Base-by-base conservation (phyloP, 2,113 vertebrate species). In the Pteropus alecto region DNA sequence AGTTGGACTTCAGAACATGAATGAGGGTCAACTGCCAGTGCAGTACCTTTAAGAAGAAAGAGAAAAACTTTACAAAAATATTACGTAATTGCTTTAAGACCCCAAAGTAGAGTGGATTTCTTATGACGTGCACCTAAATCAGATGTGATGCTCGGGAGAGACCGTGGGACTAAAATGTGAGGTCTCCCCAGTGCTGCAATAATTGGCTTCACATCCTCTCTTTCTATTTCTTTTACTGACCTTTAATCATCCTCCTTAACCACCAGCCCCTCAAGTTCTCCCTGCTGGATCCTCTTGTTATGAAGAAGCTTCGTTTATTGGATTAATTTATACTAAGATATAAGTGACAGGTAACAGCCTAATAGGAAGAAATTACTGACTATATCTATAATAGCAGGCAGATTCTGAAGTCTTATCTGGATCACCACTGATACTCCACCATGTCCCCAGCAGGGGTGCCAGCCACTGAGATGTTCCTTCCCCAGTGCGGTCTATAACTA, bases 41-140 rank as follows among this genome's bases (percentile, higher is more conserved):
- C 83, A 22, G 54, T n/a, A 65, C 96, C 97, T 97, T 87, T 74
- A 79, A 95, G 26, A 84, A 63, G 21, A 79, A 96, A 91, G n/a
- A 94, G n/a, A 61, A 56, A 12, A 3, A 51, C 48, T 87, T 96
- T 78, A 86, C 16, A 65, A 73, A 87, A 30, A 73, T 10, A 82
- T 43, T 1, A 4, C 18, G 19, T 67, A 56, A 65, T 65, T 2
- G 4, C 46, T 24, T 56, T 65, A 58, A 67, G 71, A 68, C 12
- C 65, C 22, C 43, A 16, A 48, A 51, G 35, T 56, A 87, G 28
- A 85, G 48, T 46, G 7, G 28, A 35, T 19, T 30, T 7, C 19
- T 70, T n/a, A 33, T 46, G 22, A 77, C 19, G 48, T 67, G n/a
- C 7, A n/a, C 26, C 41, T 79, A 68, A 7, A 3, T 18, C 9